Evolutionary conservation across 2,888 invertebrate species (phyloP), one percentile per base, ranked within the genome.

Genomic region (Dendrolimus pini): DNA sequence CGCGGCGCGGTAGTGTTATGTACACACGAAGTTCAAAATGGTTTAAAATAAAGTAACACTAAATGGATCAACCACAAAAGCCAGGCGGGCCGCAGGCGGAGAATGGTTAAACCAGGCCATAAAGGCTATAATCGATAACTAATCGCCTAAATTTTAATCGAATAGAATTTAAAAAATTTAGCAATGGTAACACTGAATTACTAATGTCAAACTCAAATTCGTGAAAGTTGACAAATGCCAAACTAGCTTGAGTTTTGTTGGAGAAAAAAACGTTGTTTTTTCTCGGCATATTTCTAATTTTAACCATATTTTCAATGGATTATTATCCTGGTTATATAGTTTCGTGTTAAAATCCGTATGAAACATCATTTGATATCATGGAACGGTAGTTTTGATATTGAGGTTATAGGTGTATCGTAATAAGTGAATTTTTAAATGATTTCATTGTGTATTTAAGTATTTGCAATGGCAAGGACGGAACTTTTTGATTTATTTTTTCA

Each of bases 401-500:
- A 87, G 86, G 85, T 88, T 89, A 86, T 85, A 80, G 72, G 70
- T 75, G 75, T 77, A 75, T 75, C 73, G 68, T 72, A 75, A 72
- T 75, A 78, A 77, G 77, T 78, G 74, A 57, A 58, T 61, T 78
- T 77, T 80, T 72, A 67, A 80, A 66, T 83, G 77, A 76, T 73
- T 77, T 69, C 72, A 68, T 68, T 67, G 68, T 70, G 64, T 71
- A 74, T 69, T 65, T 69, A 71, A 70, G 71, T 74, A 69, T 66
- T 77, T 74, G 69, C 65, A 71, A 91, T 91, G 91, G 89, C 90
- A 75, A 83, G 86, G 73, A 89, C 87, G 70, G 91, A 91, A 72
- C 77, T 91, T 66, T 91, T 91, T 69, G 91, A 91, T 81, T 78
- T 91, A 64, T 91, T 91, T 78, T 91, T 91, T 62, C 90, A 91